Base-by-base conservation (phyloP, 1,140 invertebrate species). In the Dendrolimus kikuchii region DNA sequence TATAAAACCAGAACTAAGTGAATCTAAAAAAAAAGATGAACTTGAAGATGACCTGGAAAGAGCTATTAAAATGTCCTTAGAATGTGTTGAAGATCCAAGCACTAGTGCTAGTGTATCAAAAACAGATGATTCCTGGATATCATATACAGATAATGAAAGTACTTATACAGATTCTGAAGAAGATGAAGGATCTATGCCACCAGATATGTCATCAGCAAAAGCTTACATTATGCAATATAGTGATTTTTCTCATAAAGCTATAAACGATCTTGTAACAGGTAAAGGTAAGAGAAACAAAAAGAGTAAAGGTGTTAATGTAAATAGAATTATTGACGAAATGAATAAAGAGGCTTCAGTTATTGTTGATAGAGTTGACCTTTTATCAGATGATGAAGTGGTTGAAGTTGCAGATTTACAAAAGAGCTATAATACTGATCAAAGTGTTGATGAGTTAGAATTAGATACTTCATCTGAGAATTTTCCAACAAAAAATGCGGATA, bases 201-300 rank as follows among this genome's bases (percentile, higher is more conserved):
- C 74, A 51, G 73, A 84, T 57, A 73, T 86, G 60, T 69, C 81
- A 53, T 83, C 82, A 52, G 80, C 89, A 39, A 87, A 89, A 71
- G 83, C 81, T 37, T 94, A 93, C 58, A 93, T 94, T 89, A 88
- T 92, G 64, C 93, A 94, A 70, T 91, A 94, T 62, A 93, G 90
- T 71, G 92, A 91, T 41, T 89, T 95, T 58, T 92, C 93, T 9
- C 89, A 92, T 54, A 90, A 91, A 60, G 90, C 94, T 71, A 93
- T 95, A 40, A 85, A 91, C 60, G 84, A 90, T 66, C 89, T 90
- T 55, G 80, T 88, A 39, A 43, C 43, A 41, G 72, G 60, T 55
- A 86, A 69, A 62, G 74, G 68, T 53, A 81, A 73, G 49, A 39
- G 53, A 58, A 80, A 71, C 60, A 74, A 51, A 45, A 77, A 80